Base-by-base conservation (phyloP, 1,140 invertebrate genomes). In the Zaprionus camerounensis region DNA sequence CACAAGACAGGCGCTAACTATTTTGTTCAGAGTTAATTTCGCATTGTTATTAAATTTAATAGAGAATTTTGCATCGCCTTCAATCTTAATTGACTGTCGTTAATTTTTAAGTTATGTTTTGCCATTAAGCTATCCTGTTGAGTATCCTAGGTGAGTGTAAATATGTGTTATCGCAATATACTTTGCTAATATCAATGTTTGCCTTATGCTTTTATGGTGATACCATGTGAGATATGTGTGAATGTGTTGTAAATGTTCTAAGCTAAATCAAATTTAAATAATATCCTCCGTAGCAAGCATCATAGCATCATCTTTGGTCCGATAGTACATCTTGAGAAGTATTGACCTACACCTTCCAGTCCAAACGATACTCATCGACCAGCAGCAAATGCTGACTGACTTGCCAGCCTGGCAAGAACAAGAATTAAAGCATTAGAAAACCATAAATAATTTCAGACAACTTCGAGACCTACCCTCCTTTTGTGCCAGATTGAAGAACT, bases 351-450 rank as follows among this genome's bases (percentile, higher is more conserved):
- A 79, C 81, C 56, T 91, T 93, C 93, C 93, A 94, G 62, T 90
- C 79, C 55, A 92, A 92, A 71, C 93, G 91, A 92, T 93, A 95
- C 75, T 94, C 92, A 55, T 94, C 94, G 3, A 94, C 84, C 57
- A 93, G 76, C 28, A 95, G 75, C 36, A 94, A 83, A 91, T 95
- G 94, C 7, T 88, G 90, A 72, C 91, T 90, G 22, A 92, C 93
- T 31, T 90, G 81, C 95, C 95, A 95, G 36, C 93, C 94, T 95
- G 5, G 20, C 11, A 5, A 53, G 63, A 41, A 0, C 4, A 2
- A 9, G 63, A 66, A 38, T 61, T 31, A 11, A 20, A 68, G 59
- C 73, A 58, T 11, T 11, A 26, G 24, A 17, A 5, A 24, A 13
- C 22, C 11, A 9, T 2, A 51, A 28, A 9, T 9, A 31, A 6